Base-by-base conservation (phyloP, 1,140 invertebrate species). In the Drosophila asahinai region DNA sequence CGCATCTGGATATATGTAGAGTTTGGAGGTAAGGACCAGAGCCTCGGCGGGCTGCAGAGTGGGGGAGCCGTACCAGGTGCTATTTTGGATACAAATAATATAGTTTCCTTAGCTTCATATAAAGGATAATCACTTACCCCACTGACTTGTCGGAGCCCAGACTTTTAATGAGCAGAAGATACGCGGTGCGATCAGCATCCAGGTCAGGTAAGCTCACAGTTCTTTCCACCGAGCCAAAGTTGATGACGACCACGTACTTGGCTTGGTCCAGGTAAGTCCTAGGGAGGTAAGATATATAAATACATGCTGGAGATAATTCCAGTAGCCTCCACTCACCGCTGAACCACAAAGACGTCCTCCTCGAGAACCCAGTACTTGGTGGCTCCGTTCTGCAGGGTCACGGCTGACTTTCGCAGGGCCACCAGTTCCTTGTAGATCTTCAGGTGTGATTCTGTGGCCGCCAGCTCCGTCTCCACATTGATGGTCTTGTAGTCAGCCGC, bases 401-500 rank as follows among this genome's bases (percentile, higher is more conserved):
- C 61, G 1, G 82, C 71, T 2, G 62, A 68, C 15, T 57, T 80
- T 1, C 83, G 68, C 19, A 91, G 52, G 1, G 51, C 40, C 3
- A 71, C 47, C 8, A 91, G 40, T 2, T 57, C 45, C 47, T 83
- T 84, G 63, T 91, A 91, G 36, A 91, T 81, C 14, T 62, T 74
- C 11, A 91, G 22, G 59, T 91, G 89, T 0, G 90, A 92, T 5
- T 42, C 62, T 0, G 38, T 22, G 1, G 58, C 62, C 1, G 19
- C 22, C 8, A 49, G 36, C 15, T 91, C 83, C 2, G 17, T 52
- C 14, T 36, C 60, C 33, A 91, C 89, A 43, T 91, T 91, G 1
- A 95, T 70, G 0, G 84, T 86, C 43, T 57, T 42, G 61, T 95
- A 96, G 76, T 96, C 95, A 0, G 80, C 54, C 36, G 95, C 94